Evolutionary conservation across 1,140 invertebrate species (phyloP), one percentile per base, ranked within the genome.

Genomic region (Galendromus occidentalis): DNA sequence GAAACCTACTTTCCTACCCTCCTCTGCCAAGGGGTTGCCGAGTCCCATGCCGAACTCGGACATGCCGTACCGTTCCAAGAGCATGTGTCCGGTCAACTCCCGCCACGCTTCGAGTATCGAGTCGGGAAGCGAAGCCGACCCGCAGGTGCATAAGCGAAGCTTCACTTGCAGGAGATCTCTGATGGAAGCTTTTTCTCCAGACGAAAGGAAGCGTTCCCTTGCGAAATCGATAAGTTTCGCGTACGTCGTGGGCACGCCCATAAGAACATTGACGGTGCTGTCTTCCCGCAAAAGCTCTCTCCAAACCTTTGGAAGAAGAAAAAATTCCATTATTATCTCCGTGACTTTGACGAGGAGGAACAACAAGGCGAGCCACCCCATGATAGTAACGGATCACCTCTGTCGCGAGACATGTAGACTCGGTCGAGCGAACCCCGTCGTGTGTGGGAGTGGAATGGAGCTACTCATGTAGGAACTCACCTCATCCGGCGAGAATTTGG

Each of bases 11-110:
- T 63, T 69, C 72, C 80, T 76, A 81, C 74, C 68, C 79, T 73
- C 64, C 69, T 77, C 47, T 84, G 83, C 76, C 64, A 90, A 80
- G 0, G 84, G 80, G 77, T 91, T 91, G n/a, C 87, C 86, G 17
- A 93, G 75, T 30, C 84, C 85, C 84, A 93, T 88, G 28, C 89
- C 89, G 64, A 85, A 84, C 78, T 93, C 90, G 7, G 87, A 86
- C 88, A 92, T 91, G 17, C 91, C 90, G 75, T 91, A 93, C 67
- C 89, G 81, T 75, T 94, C 90, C 17, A 93, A 75, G 1, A 93
- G 78, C 44, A 79, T 76, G 73, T 90, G 85, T 0, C 88, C 88
- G 0, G 86, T 88, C 66, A 92, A 85, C 73, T 85, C 78, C 71
- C 85, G 80, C 88, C 88, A 93, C 70, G 82, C 78, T 42, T 85